Conservation (phyloP, 92 coral and sea anemone species). For the Heteractis magnifica region DNA sequence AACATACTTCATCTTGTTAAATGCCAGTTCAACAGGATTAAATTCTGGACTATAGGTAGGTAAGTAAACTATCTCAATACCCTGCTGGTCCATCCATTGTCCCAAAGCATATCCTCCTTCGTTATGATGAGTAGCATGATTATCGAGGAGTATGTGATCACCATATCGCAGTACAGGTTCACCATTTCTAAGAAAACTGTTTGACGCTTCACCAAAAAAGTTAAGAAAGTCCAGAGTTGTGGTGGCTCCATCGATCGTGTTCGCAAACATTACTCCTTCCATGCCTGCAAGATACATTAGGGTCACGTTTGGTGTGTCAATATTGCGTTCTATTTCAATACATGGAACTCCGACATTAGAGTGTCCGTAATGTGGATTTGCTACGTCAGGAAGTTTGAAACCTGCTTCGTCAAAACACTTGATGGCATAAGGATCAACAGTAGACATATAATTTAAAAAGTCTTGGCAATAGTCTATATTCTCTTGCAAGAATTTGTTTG, state of each 20-base stretch:
- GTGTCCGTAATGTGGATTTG: slow-evolving; percentile 40
- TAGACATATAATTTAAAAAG: slow-evolving; percentile 30
- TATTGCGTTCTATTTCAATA: slow-evolving; percentile 38
- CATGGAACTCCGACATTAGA: slow-evolving; percentile 33
- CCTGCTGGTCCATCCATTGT: slow-evolving; percentile 37
- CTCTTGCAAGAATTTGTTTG: slow-evolving; percentile 4
- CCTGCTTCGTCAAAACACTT: slow-evolving; percentile 58
- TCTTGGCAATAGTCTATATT: slow-evolving; percentile 45
- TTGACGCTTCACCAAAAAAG: slow-evolving; percentile 47
- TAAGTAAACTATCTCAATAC: slow-evolving; percentile 41
- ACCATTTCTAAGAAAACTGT: slow-evolving; percentile 29
- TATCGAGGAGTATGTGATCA: slow-evolving; percentile 39
- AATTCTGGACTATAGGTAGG: slow-evolving; percentile 36
- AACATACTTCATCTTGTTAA: slow-evolving; percentile 37
- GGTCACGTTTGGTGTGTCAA: slow-evolving; percentile 51
- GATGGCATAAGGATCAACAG: slow-evolving; percentile 40
- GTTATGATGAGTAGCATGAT: slow-evolving; percentile 41
- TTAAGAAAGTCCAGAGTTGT: slow-evolving; percentile 42
- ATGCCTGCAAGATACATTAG: slow-evolving; percentile 45
- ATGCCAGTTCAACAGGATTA: slow-evolving; percentile 37
- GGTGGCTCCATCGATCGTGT: slow-evolving; percentile 39
- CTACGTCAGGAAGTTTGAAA: slow-evolving; percentile 22
- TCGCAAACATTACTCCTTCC: slow-evolving; percentile 51
- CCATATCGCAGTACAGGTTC: slow-evolving; percentile 48
- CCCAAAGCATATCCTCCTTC: slow-evolving; percentile 47